Evolutionary conservation across 2,888 invertebrate genomes (phyloP), one percentile per base, ranked within the genome.

Genomic region (Tinea semifulvella): DNA sequence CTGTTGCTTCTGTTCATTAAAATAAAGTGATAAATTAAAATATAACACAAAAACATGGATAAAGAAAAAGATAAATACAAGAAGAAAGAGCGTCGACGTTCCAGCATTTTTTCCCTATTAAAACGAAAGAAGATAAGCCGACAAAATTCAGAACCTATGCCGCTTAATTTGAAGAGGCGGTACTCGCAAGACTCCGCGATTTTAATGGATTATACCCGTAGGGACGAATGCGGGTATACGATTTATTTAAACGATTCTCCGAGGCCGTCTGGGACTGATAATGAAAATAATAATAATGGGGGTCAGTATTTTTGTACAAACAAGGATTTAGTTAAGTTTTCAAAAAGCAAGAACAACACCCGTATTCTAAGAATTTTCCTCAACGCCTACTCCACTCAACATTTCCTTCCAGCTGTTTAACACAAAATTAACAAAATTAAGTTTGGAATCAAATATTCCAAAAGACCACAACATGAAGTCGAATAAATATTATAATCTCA

Each of bases 161-260:
- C 51, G 0, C 48, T 57, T n/a, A 50, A 50, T 0, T 11, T 58
- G 11, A 56, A 59, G 20, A 57, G 79, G 44, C 77, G 77, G 36
- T 68, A 54, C 26, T 79, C 79, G 0, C 66, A 70, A 0, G 79
- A 79, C 46, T 75, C 75, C 0, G 75, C 70, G 0, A 68, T 75
- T 18, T 48, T 68, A 49, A 59, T 67, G 1, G 69, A 69, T 25
- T 68, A 63, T 28, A 59, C 54, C 2, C 40, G 17, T 5, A 68
- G 60, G 35, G 52, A 54, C 0, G 56, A 59, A 10, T 61, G 60
- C 42, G 58, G 57, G 0, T 38, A 13, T 40, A 40, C 13, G 4
- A 11, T 20, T 20, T 40, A 22, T 40, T 40, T 40, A 14, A 13
- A 31, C 7, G 31, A 31, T 31, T 31, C 31, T 6, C 31, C 31